Evolutionary conservation across 2,113 vertebrate genomes (phyloP), one percentile per base, ranked within the genome.

Genomic region (Forbesichthys papilliferus): DNA sequence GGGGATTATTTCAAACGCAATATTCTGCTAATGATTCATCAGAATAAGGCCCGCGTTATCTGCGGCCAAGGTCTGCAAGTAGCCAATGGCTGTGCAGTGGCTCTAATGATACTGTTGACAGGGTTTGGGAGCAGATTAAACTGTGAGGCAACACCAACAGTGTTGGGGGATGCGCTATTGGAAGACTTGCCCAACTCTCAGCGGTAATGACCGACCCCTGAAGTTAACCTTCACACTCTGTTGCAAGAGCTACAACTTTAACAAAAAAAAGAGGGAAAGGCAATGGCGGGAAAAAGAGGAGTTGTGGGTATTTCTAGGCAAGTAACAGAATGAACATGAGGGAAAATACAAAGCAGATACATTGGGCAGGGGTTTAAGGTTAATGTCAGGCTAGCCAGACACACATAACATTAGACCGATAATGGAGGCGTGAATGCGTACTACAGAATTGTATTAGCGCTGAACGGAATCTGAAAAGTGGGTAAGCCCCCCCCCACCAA

Each of bases 221-320:
- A 68, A 47, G 80, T n/a, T 87, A 82, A 86, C 86, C 82, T 89
- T 81, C 77, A 86, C 69, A 66, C 78, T 48, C 54, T 48, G 71
- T 69, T 57, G 68, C 71, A 69, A 11, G 55, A 75, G 62, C 67
- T 59, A 52, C 61, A 71, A 63, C 60, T 66, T 33, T 9, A 27
- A 4, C 9, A 11, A 34, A 46, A 16, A 7, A 7, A 46, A 46
- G 36, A 5, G 11, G 34, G 0, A 9, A 18, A 18, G 10, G 9
- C 3, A 7, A 5, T 46, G 11, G 62, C 5, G 64, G 3, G 74
- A 61, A 12, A 57, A 69, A 53, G 69, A 65, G 74, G 54, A 55
- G 52, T 1, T 27, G 53, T n/a, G 16, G 16, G 53, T 8, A 55
- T 42, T 42, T 42, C 36, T 42, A 8, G 36, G 1, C 7, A 18